Evolutionary conservation across 1,140 invertebrate species (phyloP).

Genomic region (Drosophila kepulauana): DNA sequence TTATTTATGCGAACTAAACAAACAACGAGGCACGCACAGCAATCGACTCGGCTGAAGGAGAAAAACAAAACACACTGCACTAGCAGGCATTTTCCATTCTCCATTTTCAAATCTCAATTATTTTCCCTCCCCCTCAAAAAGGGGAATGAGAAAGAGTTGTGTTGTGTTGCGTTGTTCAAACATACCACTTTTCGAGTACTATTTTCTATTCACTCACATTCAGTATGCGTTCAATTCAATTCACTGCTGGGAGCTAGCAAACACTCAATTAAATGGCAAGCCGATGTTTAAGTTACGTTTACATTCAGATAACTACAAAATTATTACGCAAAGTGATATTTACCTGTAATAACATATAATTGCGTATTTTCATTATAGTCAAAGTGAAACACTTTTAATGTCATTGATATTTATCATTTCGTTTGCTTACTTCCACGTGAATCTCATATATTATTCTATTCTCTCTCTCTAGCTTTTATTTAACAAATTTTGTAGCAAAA

Average conservation of each 20-base stretch:
- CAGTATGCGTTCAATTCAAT: background rate
- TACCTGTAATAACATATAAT: constrained; percentile 7
- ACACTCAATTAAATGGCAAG: constrained; percentile 13
- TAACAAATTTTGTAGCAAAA: no score
- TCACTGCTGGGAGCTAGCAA: background rate
- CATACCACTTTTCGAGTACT: constrained; percentile 9
- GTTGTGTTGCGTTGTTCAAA: constrained; percentile 18
- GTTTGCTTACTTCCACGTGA: background rate
- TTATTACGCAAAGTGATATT: constrained; percentile 9
- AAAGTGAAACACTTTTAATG: no score
- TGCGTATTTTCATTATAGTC: no score
- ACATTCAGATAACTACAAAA: constrained; percentile 1
- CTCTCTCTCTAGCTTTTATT: no score
- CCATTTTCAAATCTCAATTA: constrained; percentile 47
- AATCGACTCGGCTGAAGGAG: constrained; percentile 10
- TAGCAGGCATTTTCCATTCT: constrained; percentile 45
- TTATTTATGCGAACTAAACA: constrained; percentile 76
- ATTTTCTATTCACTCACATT: constrained; percentile 10
- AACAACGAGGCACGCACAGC: constrained; percentile 54
- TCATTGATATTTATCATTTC: no score
- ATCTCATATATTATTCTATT: background rate
- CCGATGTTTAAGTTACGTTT: background rate
- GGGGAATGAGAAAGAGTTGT: constrained; percentile 14
- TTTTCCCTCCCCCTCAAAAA: constrained; percentile 39
- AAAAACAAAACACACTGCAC: background rate